phyloP scores from a whole-genome alignment of 2,888 invertebrate species.

The Heliconius sara region DNA sequence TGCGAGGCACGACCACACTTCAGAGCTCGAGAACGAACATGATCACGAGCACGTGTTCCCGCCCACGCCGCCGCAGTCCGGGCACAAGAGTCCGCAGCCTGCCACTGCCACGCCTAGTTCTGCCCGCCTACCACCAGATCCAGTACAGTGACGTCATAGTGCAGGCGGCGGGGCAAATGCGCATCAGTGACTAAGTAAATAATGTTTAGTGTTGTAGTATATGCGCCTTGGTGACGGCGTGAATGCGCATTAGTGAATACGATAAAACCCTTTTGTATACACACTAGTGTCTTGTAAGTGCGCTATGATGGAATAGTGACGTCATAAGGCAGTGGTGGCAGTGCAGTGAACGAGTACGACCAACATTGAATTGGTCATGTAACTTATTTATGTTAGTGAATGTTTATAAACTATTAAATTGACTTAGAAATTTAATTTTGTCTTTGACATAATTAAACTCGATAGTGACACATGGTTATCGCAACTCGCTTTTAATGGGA shows the following conservation, averaged over 20 bases:
- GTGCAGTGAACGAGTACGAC: not conserved
- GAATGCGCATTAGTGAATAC: not conserved
- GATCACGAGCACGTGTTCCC: constrained; percentile 67
- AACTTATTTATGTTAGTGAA: not conserved
- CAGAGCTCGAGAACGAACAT: not conserved
- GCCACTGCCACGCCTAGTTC: constrained; percentile 70
- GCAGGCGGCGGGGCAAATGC: not conserved
- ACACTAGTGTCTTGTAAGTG: not conserved
- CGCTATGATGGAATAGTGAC: not conserved
- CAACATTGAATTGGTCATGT: not conserved
- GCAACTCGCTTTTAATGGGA: not conserved
- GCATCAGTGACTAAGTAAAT: not conserved
- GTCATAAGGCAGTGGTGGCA: not conserved
- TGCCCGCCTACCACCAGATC: constrained; percentile 45
- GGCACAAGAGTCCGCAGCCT: constrained; percentile 76
- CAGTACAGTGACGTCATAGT: not conserved
- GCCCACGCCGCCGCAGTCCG: constrained; percentile 76
- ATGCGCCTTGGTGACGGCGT: not conserved
- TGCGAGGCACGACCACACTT: not conserved
- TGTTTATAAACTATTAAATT: not conserved
- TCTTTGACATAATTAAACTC: not conserved
- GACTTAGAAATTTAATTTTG: not conserved
- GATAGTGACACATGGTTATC: not conserved
- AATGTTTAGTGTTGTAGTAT: not conserved
- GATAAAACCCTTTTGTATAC: too few species aligned